Evolutionary conservation across 2,797 vertebrate genomes (phyloP), one percentile per base, ranked within the genome.

Genomic region (Poeciliopsis paucimaculata): DNA sequence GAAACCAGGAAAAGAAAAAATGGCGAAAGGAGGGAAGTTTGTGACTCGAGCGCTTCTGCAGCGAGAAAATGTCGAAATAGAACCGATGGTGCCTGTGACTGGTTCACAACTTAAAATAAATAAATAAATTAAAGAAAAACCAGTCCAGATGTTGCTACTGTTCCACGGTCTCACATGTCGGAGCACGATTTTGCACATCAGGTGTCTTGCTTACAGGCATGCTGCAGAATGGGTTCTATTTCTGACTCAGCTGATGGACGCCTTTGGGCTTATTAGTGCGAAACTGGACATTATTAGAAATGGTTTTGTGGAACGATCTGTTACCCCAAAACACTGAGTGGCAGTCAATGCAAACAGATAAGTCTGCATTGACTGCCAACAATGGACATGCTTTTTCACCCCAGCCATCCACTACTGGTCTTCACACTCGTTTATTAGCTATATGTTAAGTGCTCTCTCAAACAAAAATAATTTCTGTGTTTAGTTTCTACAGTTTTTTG

Each of bases 171-270:
- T 85, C 78, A 76, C 82, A 81, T 81, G 81, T 89, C 62, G 53
- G 66, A 80, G 34, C 49, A n/a, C 2, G 76, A 36, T 79, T 83
- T 62, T 77, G 66, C 60, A 83, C 87, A 89, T 89, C 85, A 90
- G 87, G 84, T 88, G 86, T 84, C 84, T 80, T 47, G 84, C 83
- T 84, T 34, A 55, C 13, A 15, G 84, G 86, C 82, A 12, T 12
- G 49, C 73, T 18, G 41, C 78, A 1, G 16, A 75, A 84, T 77
- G 74, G 46, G 9, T 74, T 80, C 76, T 72, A 68, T 86, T 88
- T 68, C 79, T 82, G 79, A 83, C 0, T 11, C 72, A n/a, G 77
- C 11, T 72, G 28, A 81, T 64, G 74, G 75, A 75, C 77, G 72
- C 80, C 81, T 82, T 62, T 72, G 64, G 41, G 86, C 77, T 78